Evolutionary conservation across 2,113 vertebrate species (phyloP).

Genomic region (Glareola pratincola): DNA sequence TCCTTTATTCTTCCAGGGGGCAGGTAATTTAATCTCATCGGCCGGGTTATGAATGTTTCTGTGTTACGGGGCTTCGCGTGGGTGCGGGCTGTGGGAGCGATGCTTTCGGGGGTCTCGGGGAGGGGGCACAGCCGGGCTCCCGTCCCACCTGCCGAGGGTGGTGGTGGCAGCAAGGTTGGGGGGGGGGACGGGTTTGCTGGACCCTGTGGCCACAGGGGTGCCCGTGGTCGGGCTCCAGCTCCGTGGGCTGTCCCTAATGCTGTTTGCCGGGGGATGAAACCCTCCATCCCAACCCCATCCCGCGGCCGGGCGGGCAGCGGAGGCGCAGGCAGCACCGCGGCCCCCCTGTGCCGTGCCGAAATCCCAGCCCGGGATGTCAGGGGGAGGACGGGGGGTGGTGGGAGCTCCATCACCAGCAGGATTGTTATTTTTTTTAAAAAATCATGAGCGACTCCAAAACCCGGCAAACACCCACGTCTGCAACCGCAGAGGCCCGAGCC

Average conservation of each 20-base stretch:
- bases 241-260: not conserved
- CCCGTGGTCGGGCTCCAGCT: accelerated
- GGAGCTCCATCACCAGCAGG: not conserved
- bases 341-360: not conserved
- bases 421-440: not conserved
- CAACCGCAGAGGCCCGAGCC: not conserved
- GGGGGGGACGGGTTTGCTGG: accelerated
- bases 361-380: not conserved
- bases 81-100: accelerated
- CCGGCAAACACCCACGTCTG: accelerated
- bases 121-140: not conserved
- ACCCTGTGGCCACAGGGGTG: not conserved
- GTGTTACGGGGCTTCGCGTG: not conserved
- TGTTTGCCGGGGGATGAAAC: not conserved
- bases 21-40: slow-evolving; percentile 37
- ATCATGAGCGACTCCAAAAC: accelerated
- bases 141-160: not conserved
- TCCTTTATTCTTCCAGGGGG: slow-evolving; percentile 42
- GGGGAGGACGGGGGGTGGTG: not conserved
- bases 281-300: not conserved
- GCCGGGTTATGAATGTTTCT: not conserved
- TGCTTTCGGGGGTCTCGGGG: not conserved
- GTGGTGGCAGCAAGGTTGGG: not conserved
- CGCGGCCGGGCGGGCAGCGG: not conserved
- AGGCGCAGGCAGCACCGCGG: accelerated